Base-by-base conservation (phyloP, 23 tunicate species). In the Halocynthia aurantium region DNA sequence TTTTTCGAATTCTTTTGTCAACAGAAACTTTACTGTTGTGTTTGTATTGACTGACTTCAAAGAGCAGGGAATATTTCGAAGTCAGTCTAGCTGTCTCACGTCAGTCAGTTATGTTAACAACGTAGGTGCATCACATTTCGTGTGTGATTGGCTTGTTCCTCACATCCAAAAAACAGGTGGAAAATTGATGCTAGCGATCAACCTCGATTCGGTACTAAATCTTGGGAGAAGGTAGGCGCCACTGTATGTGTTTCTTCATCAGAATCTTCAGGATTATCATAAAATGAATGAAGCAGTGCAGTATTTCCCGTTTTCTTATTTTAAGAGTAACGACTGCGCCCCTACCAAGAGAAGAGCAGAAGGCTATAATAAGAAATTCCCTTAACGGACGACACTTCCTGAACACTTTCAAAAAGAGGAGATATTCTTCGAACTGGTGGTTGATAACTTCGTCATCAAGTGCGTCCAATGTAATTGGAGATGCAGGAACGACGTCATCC, bases 81-180 rank as follows among this genome's bases (percentile, higher is more conserved):
- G 22, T 52, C 22, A 22, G 8, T 62, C 55, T 13, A 9, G 49
- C 9, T 74, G 78, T 44, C 55, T 74, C 19, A 62, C 78, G 12
- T 50, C 18, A 53, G 78, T 62, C 55, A 18, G 20, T 51, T 74
- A 51, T 56, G 78, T 74, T 7, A 62, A 74, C 63, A 74, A 74
- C 7, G 80, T 72, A 49, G 98, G 98, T 6, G 62, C 88, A 12
- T 66, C 98, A 7, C 87, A 86, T 61, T 92, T 92, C 55, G 60
- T 92, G 6, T 92, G 98, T 53, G 88, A 85, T 15, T 82, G 89
- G 77, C 68, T 92, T 56, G 69, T 82, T 22, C 92, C 98, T 8
- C 87, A 86, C 57, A 53, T 92, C 40, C 81, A 76, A 18, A 73
- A 77, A 9, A 70, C 83, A 50, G 82, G 83, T 44, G 72, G 93